Evolutionary conservation across 1,140 invertebrate species (phyloP), one percentile per base, ranked within the genome.

Genomic region (Akabosia matsudoensis): DNA sequence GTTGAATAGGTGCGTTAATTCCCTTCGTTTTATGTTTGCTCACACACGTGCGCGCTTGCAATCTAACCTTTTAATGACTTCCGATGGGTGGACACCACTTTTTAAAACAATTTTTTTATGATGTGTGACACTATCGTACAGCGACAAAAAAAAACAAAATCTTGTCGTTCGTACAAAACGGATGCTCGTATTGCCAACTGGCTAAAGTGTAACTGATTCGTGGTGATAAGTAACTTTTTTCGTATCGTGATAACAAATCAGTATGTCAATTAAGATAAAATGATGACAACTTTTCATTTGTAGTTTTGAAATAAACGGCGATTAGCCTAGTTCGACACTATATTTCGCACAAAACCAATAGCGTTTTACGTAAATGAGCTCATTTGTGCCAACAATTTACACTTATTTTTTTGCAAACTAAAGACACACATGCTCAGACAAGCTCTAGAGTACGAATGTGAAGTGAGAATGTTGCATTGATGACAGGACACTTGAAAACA

Each of bases 41-140:
- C 31, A 61, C 54, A n/a, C 54, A 61, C 28, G 28, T 13, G 7
- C n/a, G n/a, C n/a, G n/a, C n/a, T n/a, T n/a, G n/a, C n/a, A n/a
- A 3, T 56, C 24, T 67, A 67, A 56, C 54, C 30, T 67, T 67
- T 67, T n/a, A 67, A 67, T 67, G 61, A 67, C 61, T 67, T 67
- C 61, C 61, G 61, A 67, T 67, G 61, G 61, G 61, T 67, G 61
- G 61, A 67, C 61, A 67, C 61, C 30, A 22, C 14, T 45, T 45
- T 7, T 7, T 45, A 45, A 10, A 45, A 10, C 18, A 13, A n/a
- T 22, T 56, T 31, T 67, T 67, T 67, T 67, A 67, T 30, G 61
- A 67, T 67, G 61, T 67, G 61, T 67, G 61, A 67, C 61, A 67
- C 37, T 18, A 45, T 45, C 37, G 37, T 18, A 45, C 37, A 45